Conservation (phyloP, 1,140 invertebrate species). For the Drosophila sechellia region DNA sequence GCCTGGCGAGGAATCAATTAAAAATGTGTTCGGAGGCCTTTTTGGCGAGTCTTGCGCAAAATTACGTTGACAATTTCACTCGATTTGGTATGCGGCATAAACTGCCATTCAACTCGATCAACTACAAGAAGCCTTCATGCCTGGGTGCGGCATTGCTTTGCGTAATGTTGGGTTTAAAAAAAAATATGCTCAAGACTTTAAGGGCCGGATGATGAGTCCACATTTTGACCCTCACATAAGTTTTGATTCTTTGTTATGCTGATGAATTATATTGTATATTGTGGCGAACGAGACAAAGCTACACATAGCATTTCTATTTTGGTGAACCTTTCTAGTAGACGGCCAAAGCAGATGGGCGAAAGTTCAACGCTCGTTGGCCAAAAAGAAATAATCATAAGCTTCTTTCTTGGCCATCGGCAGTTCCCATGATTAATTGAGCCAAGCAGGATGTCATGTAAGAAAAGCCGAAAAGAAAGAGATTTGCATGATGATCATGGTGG, state of each 20-base stretch:
- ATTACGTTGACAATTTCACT: constrained; percentile 81
- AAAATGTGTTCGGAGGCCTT: constrained; percentile 45
- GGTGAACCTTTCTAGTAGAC: constrained; percentile 46
- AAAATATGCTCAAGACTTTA: constrained; percentile 20
- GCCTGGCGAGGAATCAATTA: constrained; percentile 79
- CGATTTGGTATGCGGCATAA: constrained; percentile 69
- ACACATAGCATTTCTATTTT: constrained; percentile 51
- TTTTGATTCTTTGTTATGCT: constrained; percentile 64
- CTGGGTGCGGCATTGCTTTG: constrained; percentile 52
- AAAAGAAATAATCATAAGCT: constrained; percentile 18
- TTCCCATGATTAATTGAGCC: constrained; percentile 67
- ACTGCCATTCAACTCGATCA: constrained; percentile 49
- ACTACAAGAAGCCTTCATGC: constrained; percentile 43
- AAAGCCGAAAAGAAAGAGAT: constrained; percentile 55
- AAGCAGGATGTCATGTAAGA: constrained; percentile 61
- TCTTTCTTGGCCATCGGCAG: constrained; percentile 35
- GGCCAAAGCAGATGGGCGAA: constrained; percentile 41
- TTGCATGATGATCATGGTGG: constrained; percentile 58
- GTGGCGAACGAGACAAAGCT: constrained; percentile 18
- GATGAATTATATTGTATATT: constrained; percentile 42
- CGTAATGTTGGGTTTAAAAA: constrained; percentile 43
- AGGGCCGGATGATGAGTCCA: constrained; percentile 12
- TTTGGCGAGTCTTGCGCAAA: constrained; percentile 68
- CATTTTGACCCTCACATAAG: constrained; percentile 29
- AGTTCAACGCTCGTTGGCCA: constrained; percentile 66